phyloP scores from a whole-genome alignment of 2,113 vertebrate genomes.

The Hippolais icterina region DNA sequence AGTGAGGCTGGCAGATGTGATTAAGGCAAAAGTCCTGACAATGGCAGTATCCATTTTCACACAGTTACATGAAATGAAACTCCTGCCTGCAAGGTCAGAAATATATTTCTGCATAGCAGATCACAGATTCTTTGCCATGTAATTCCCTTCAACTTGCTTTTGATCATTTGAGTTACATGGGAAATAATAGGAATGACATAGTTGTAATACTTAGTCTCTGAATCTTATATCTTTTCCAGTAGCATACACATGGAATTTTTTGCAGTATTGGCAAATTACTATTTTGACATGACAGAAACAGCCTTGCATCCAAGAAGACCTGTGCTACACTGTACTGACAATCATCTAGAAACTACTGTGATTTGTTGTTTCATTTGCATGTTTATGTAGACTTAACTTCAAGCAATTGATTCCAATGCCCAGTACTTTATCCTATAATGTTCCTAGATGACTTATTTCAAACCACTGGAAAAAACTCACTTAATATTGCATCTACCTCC shows the following conservation, averaged over 20 bases:
- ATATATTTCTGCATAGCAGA: background rate
- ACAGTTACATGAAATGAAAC: background rate
- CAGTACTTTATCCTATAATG: background rate
- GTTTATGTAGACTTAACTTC: conserved; percentile 40
- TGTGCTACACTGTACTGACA: conserved; percentile 69
- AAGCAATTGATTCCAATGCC: background rate
- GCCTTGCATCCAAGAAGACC: background rate
- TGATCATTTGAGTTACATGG: background rate
- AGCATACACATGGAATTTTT: background rate
- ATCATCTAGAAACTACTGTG: conserved; percentile 57
- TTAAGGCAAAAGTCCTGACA: background rate
- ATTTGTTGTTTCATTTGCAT: conserved; percentile 66
- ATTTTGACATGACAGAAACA: conserved; percentile 3
- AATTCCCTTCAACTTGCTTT: background rate
- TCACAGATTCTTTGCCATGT: background rate
- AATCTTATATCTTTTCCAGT: background rate
- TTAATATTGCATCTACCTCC: conserved; percentile 78
- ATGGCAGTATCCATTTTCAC: background rate
- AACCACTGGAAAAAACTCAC: conserved; percentile 36
- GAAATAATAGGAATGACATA: background rate
- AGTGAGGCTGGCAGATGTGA: background rate
- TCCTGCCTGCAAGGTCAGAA: background rate
- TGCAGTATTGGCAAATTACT: conserved; percentile 5
- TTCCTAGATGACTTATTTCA: background rate
- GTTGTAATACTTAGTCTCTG: background rate